A percentile compares a stretch with the other conserved stretches of the same genome.
Evolutionary conservation across 2,797 vertebrate species (phyloP).

Genomic region (Smutsia gigantea): DNA sequence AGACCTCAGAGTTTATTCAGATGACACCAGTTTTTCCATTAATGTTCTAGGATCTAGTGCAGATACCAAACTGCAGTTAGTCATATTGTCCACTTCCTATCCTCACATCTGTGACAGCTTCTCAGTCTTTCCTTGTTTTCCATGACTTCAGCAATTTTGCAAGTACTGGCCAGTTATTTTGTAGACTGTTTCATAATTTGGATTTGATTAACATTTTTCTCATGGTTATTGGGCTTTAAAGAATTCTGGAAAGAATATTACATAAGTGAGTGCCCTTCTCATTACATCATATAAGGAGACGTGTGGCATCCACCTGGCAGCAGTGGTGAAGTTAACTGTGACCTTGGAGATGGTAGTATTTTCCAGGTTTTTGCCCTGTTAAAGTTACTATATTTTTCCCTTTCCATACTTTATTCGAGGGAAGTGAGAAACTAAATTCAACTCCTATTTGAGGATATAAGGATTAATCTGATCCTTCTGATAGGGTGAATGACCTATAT

Average conservation of each 20-base stretch:
- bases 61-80: background rate
- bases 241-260: background rate
- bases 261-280: background rate
- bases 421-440: background rate
- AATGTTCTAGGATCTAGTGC: background rate
- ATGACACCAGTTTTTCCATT: background rate
- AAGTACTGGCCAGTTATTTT: background rate
- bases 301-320: too few relatives aligned
- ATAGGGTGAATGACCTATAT: background rate
- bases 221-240: background rate
- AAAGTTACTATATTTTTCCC: background rate
- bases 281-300: background rate
- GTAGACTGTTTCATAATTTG: background rate
- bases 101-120: background rate
- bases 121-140: background rate
- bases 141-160: background rate
- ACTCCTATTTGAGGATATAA: background rate
- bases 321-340: background rate
- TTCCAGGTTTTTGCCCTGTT: background rate
- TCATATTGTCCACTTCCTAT: background rate
- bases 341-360: background rate
- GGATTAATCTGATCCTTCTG: background rate
- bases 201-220: background rate
- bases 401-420: background rate
- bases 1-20: background rate